Percentiles rank a stretch among this genome's conserved stretches.
Conservation (phyloP, 2,888 invertebrate species). For the Microctonus brassicae region DNA sequence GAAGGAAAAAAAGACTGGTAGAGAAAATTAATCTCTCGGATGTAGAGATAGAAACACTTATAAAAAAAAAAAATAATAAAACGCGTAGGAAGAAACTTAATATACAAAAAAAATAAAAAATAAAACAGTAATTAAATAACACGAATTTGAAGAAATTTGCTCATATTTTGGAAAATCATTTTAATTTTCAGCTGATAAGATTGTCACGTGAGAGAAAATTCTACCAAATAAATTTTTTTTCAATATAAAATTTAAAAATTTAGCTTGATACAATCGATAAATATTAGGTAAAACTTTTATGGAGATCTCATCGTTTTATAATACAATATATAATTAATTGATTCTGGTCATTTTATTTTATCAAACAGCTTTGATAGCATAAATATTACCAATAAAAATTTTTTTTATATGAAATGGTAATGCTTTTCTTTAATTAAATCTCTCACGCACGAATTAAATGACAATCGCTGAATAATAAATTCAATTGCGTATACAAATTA, state of each 20-base stretch:
- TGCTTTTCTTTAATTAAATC: neutral
- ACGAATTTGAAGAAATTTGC: slow-evolving; percentile 49
- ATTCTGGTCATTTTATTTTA: no score
- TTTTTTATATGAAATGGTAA: neutral
- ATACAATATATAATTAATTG: no score
- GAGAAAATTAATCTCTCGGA: slow-evolving; percentile 52
- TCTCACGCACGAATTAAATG: neutral
- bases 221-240: neutral
- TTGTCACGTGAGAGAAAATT: neutral
- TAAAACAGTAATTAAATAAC: slow-evolving; percentile 10
- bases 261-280: neutral
- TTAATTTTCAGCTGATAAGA: neutral
- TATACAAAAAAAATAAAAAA: neutral
- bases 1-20: slow-evolving; percentile 65
- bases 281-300: no score
- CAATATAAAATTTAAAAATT: neutral
- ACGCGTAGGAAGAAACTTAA: neutral
- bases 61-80: slow-evolving; percentile 12
- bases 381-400: neutral
- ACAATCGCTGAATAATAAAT: neutral
- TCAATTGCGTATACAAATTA: neutral
- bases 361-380: no score
- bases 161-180: slow-evolving; percentile 49
- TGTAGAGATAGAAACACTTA: slow-evolving; percentile 42
- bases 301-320: no score